phyloP scores from a whole-genome alignment of 2,113 vertebrate species.

The Odocoileus virginianus region DNA sequence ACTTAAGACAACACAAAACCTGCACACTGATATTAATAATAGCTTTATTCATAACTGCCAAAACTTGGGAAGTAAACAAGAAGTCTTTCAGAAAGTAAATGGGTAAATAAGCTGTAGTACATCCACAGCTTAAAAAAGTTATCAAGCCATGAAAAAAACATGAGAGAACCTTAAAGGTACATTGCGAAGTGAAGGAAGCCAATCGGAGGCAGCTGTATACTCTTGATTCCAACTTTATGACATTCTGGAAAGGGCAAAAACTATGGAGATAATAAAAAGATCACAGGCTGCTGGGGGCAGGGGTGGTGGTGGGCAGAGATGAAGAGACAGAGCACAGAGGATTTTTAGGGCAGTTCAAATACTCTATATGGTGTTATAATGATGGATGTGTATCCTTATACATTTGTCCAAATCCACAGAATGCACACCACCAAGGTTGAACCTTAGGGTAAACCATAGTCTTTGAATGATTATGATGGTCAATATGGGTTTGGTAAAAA shows the following conservation, averaged over 20 bases:
- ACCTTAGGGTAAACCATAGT: neutral
- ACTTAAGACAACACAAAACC: neutral
- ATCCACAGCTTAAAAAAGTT: neutral
- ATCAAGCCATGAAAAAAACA: neutral
- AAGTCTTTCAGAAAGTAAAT: neutral
- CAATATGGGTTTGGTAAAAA: neutral
- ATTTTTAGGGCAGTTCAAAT: neutral
- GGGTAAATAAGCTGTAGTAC: neutral
- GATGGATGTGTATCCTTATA: neutral
- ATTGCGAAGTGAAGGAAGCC: neutral
- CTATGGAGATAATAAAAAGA: neutral
- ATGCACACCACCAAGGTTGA: neutral
- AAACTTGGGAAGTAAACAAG: neutral
- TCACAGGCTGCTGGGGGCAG: neutral
- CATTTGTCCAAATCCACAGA: neutral
- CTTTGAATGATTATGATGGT: neutral
- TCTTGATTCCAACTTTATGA: neutral
- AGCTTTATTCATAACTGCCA: neutral
- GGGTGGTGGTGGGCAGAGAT: neutral
- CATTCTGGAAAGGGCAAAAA: neutral
- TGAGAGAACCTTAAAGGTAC: neutral
- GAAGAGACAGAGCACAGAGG: neutral
- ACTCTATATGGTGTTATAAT: neutral
- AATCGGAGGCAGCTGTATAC: neutral
- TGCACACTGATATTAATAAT: neutral